Evolutionary conservation across 2,113 vertebrate species (phyloP).

Genomic region (Vulpes vulpes): DNA sequence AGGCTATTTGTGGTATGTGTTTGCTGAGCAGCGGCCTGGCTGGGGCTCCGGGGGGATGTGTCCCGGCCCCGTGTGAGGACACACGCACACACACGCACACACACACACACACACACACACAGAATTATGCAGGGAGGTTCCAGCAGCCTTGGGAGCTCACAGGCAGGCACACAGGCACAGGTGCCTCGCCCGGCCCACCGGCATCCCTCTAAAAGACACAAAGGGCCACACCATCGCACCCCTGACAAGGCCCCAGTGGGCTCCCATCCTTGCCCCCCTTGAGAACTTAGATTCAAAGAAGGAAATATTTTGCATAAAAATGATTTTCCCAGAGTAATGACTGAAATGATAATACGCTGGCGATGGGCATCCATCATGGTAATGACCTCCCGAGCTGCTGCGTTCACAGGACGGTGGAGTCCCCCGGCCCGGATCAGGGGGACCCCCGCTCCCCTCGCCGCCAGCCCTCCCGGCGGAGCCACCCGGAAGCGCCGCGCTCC

Average conservation of each 20-base stretch:
- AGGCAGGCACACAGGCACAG: background rate
- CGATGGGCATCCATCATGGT: background rate
- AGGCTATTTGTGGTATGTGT: constrained; percentile 28
- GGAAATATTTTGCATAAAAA: constrained; percentile 80
- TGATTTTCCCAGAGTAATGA: constrained; percentile 65
- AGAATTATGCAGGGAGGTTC: background rate
- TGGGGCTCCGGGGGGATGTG: background rate
- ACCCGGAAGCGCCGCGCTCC: constrained; percentile 55
- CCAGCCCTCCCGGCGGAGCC: background rate
- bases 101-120: background rate
- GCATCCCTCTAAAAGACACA: background rate
- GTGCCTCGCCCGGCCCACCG: constrained; percentile 11
- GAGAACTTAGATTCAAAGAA: constrained; percentile 75
- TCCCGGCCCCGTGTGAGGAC: background rate
- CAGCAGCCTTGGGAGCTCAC: rapidly evolving
- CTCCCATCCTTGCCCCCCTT: constrained; percentile 57
- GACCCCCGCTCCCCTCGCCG: no score
- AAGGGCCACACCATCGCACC: background rate
- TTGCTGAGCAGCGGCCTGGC: constrained; percentile 14
- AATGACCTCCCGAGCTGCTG: background rate
- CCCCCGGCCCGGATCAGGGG: no score
- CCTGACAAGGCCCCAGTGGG: constrained; percentile 13
- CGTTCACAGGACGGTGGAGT: no score
- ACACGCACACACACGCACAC: background rate
- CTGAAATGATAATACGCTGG: constrained; percentile 44